A percentile compares a stretch with the other conserved stretches of the same genome.
Evolutionary conservation across 2,888 invertebrate species (phyloP).

Genomic region (Sialis lutaria): DNA sequence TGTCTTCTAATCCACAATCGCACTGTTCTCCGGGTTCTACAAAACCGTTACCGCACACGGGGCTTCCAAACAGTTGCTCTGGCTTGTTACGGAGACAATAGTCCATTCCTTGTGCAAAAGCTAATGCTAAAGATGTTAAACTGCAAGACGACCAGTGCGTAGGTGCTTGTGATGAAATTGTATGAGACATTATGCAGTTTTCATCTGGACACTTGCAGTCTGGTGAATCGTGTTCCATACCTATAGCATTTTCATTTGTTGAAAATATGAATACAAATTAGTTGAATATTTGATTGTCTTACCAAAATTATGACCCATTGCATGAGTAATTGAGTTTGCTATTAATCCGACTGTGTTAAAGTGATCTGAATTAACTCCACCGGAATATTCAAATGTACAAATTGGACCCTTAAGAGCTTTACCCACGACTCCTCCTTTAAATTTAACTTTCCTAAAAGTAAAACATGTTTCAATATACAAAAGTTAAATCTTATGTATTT

Average conservation of each 20-base stretch:
- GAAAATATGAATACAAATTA: too few species aligned
- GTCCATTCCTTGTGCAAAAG: conserved; percentile 94
- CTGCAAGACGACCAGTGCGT: conserved; percentile 94
- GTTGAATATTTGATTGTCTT: conserved; percentile 9
- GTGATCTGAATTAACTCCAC: conserved; percentile 90
- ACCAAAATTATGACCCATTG: conserved; percentile 98
- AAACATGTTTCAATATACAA: background rate
- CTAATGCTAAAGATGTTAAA: conserved; percentile 69
- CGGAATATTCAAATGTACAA: conserved; percentile 91
- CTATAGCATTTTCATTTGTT: conserved; percentile 11
- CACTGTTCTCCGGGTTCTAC: conserved; percentile 94
- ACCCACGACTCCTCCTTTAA: conserved; percentile 88
- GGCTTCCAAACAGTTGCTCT: conserved; percentile 56
- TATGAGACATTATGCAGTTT: conserved; percentile 93
- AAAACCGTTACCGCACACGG: conserved; percentile 91
- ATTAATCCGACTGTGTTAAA: conserved; percentile 76
- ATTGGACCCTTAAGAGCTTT: conserved; percentile 94
- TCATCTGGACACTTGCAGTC: conserved; percentile 76
- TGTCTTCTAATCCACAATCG: conserved; percentile 66
- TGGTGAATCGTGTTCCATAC: conserved; percentile 88
- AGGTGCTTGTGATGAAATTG: conserved; percentile 70
- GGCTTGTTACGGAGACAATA: conserved; percentile 86
- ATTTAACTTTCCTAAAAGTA: conserved; percentile 59
- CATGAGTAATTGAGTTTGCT: conserved; percentile 94
- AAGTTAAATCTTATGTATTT: background rate